phyloP scores from a whole-genome alignment of 1,140 invertebrate genomes.

The Drosophila asahinai region DNA sequence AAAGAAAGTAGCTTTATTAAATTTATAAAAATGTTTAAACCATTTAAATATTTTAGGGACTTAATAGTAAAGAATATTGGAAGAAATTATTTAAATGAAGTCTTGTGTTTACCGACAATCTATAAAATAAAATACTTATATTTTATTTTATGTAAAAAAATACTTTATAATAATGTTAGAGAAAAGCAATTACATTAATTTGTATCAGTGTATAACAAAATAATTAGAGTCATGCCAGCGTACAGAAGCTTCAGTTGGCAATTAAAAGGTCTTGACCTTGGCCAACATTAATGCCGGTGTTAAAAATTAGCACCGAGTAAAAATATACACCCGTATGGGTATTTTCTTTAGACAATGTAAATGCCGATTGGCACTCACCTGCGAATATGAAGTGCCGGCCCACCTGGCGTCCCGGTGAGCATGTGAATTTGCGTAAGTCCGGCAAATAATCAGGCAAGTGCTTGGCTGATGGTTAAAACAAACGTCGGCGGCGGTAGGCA shows the following conservation, averaged over 20 bases:
- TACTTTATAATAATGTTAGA: too few relatives aligned
- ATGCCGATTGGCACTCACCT: slow-evolving; percentile 44
- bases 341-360: slow-evolving; percentile 61
- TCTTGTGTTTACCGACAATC: too few relatives aligned
- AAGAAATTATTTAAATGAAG: too few relatives aligned
- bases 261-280: slow-evolving; percentile 62
- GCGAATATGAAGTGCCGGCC: slow-evolving; percentile 47
- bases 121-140: background rate
- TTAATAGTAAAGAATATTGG: too few relatives aligned
- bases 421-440: slow-evolving; percentile 64
- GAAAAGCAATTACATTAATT: background rate
- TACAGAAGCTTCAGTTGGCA: slow-evolving; percentile 29
- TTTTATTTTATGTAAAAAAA: background rate
- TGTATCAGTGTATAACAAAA: background rate
- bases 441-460: slow-evolving; percentile 56
- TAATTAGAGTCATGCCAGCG: background rate
- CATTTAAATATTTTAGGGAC: too few relatives aligned
- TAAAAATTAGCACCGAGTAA: slow-evolving; percentile 55
- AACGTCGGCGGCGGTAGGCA: slow-evolving; percentile 32
- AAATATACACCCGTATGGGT: background rate
- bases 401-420: slow-evolving; percentile 20
- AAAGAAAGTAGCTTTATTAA: too few relatives aligned
- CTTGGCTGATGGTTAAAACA: slow-evolving; percentile 59
- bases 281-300: slow-evolving; percentile 55
- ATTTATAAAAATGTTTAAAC: too few relatives aligned